These are phyloP conservation scores for Cassiopea andromeda DNA, from an alignment of 30 jellyfish, hydroid and myxozoan genomes.

Conservation along the genomic window DNA sequence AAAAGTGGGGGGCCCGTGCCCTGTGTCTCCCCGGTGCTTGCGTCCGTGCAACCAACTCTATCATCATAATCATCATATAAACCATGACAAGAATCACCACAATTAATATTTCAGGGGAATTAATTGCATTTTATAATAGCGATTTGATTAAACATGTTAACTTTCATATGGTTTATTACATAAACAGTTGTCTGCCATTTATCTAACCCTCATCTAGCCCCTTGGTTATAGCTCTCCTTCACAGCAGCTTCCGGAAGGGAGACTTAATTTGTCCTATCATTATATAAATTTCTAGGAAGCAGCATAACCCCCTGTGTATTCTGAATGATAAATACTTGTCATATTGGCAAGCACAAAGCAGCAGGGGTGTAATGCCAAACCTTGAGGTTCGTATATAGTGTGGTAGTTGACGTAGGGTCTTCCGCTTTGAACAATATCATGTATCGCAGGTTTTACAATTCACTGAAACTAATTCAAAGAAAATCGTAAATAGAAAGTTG, in stretches of 20 bases:
- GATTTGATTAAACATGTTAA: too few relatives aligned
- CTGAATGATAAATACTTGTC: not conserved
- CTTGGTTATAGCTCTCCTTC: constrained; percentile 22
- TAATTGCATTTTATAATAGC: too few relatives aligned
- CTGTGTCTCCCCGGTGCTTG: too few relatives aligned
- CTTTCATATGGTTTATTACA: not conserved
- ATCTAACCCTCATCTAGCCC: not conserved
- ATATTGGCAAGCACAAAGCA: not conserved
- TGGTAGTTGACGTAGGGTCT: constrained; percentile 41
- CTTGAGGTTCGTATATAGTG: constrained; percentile 27
- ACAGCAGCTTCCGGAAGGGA: constrained; percentile 50
- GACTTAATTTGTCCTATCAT: not conserved
- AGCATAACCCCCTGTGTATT: not conserved
- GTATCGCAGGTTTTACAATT: constrained; percentile 23
- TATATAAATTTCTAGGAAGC: not conserved
- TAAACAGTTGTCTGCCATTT: not conserved
- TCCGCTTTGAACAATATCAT: constrained; percentile 63
- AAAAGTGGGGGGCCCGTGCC: too few relatives aligned
- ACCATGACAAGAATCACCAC: not conserved
- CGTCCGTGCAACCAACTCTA: too few relatives aligned
- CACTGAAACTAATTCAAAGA: constrained; percentile 55
- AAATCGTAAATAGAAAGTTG: constrained; percentile 46
- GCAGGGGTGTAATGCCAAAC: constrained; percentile 47
- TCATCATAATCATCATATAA: not conserved
- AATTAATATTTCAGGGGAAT: too few relatives aligned